Conservation (phyloP, 2,797 vertebrate genomes). For the Threskiornis aethiopicus region DNA sequence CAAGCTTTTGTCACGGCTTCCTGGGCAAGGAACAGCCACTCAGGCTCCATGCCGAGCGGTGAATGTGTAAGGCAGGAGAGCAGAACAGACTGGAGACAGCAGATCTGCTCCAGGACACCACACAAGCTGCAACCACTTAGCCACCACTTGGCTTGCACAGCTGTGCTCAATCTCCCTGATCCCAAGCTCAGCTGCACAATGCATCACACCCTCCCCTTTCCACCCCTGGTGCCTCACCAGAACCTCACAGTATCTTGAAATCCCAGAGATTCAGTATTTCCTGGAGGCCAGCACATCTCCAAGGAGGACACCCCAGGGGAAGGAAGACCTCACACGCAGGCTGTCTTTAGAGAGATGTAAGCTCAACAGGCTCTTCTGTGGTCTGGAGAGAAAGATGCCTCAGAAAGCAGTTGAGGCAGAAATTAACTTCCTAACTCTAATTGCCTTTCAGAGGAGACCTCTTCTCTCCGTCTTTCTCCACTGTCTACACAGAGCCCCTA, state of each 20-base stretch:
- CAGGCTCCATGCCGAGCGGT: fast-evolving
- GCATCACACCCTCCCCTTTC: background rate
- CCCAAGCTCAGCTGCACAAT: background rate
- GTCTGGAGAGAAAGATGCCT: background rate
- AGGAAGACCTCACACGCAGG: background rate
- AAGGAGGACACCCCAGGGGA: background rate
- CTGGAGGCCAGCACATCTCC: background rate
- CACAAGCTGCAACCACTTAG: fast-evolving
- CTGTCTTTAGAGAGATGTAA: background rate
- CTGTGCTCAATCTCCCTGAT: fast-evolving
- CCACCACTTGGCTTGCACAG: background rate
- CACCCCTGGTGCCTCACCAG: background rate
- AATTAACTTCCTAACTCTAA: background rate
- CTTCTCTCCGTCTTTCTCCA: background rate
- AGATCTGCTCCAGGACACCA: background rate
- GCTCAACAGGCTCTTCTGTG: background rate
- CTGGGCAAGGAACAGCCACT: background rate
- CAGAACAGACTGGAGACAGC: background rate
- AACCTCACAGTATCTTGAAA: background rate
- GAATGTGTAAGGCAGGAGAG: background rate
- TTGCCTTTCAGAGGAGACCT: background rate
- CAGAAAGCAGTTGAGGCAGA: background rate
- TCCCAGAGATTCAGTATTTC: background rate
- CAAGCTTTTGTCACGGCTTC: background rate
- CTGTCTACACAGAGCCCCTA: background rate